Evolutionary conservation across 2,888 invertebrate species (phyloP).

Genomic region (Melieria picta): DNA sequence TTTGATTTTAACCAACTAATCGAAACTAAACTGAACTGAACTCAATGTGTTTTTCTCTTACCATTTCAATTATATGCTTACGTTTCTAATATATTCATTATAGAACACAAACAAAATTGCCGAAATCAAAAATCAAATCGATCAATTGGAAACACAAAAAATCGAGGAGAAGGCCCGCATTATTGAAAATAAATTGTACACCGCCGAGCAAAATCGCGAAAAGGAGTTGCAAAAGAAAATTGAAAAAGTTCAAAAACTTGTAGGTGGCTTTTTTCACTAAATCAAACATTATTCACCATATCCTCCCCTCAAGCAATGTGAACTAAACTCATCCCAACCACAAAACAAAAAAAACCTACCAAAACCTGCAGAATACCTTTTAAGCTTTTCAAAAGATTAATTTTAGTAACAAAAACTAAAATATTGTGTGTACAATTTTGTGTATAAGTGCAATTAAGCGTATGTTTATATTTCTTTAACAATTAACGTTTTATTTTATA

Average conservation of each 20-base stretch:
- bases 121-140: slow-evolving; percentile 74
- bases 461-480: too few relatives aligned
- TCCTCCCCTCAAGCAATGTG: too few relatives aligned
- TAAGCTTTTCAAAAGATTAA: too few relatives aligned
- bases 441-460: not conserved
- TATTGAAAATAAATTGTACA: slow-evolving; percentile 79
- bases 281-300: not conserved
- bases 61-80: slow-evolving; percentile 35
- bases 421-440: not conserved
- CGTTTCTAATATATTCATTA: slow-evolving; percentile 38
- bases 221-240: slow-evolving; percentile 87
- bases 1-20: not conserved
- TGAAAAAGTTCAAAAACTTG: slow-evolving; percentile 85
- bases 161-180: slow-evolving; percentile 75
- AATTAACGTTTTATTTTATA: too few relatives aligned
- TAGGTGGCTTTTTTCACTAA: slow-evolving; percentile 67
- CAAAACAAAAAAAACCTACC: not conserved
- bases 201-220: slow-evolving; percentile 85
- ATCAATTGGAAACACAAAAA: slow-evolving; percentile 71
- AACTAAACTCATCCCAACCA: too few relatives aligned
- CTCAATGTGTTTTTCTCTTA: slow-evolving; percentile 32
- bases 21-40: slow-evolving; percentile 12
- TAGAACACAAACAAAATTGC: slow-evolving; percentile 76
- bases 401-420: too few relatives aligned
- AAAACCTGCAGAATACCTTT: not conserved